A percentile compares a stretch with the other conserved stretches of the same genome.
Evolutionary conservation across 64 coral and sea anemone genomes (phyloP).

Genomic region (Pocillopora verrucosa): DNA sequence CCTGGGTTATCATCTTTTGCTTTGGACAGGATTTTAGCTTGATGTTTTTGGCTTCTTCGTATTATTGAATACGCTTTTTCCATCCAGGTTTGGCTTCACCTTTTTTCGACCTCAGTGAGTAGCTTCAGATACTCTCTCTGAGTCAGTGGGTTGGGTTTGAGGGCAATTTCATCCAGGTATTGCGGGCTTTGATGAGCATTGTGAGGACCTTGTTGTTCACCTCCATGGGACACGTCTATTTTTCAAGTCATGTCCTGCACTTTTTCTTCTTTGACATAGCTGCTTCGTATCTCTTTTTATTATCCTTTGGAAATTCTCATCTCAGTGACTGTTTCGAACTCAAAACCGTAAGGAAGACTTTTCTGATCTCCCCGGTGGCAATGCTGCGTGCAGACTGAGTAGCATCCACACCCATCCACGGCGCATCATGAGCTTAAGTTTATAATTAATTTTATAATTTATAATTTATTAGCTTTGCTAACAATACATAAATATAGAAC

Average conservation of each 20-base stretch:
- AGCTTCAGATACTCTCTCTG: conserved; percentile 16
- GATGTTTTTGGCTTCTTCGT: conserved; percentile 25
- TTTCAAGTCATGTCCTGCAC: conserved; percentile 6
- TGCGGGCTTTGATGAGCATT: neutral
- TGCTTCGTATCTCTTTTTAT: conserved; percentile 14
- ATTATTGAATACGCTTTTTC: conserved; percentile 1
- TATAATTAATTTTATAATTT: too few species aligned
- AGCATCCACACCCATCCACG: neutral
- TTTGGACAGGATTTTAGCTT: conserved; percentile 29
- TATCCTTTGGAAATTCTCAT: conserved; percentile 38
- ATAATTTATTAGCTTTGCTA: too few species aligned
- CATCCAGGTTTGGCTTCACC: conserved; percentile 25
- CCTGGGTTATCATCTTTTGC: conserved; percentile 2
- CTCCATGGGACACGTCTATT: neutral
- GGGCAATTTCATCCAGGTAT: conserved; percentile 38
- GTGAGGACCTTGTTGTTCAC: neutral
- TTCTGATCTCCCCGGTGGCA: conserved; percentile 27
- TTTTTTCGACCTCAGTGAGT: conserved; percentile 13
- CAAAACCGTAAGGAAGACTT: conserved; percentile 6
- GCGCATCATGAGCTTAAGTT: too few species aligned
- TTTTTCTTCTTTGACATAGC: conserved; percentile 14
- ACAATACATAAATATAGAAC: too few species aligned
- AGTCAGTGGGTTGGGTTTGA: conserved; percentile 46
- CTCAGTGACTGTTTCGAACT: neutral
- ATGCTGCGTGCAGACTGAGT: neutral